Conservation (phyloP, 2,113 vertebrate genomes). For the Cynocephalus volans region DNA sequence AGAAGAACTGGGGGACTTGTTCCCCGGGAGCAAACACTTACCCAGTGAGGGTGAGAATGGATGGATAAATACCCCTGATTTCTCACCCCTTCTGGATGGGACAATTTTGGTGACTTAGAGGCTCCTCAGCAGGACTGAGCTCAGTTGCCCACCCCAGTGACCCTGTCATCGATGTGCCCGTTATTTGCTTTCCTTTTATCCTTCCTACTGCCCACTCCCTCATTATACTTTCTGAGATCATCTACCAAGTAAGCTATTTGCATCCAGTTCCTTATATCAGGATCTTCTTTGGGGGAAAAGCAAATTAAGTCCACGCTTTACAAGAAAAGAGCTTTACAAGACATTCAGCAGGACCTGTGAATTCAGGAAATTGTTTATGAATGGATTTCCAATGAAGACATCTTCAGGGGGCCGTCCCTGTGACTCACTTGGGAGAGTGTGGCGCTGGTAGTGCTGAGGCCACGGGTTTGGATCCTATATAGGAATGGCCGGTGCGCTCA, state of each 20-base stretch:
- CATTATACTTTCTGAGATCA: background rate
- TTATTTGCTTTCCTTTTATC: no score
- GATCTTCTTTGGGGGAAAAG: background rate
- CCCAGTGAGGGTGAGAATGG: background rate
- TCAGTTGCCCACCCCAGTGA: no score
- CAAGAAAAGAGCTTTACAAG: background rate
- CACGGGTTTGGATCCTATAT: no score
- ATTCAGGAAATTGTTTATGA: background rate
- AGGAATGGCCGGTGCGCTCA: no score
- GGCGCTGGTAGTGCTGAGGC: no score
- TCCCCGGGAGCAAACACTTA: background rate
- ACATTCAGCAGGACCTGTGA: background rate
- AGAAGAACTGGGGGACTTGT: background rate
- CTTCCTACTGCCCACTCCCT: background rate
- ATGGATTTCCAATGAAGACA: background rate
- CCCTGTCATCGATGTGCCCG: background rate
- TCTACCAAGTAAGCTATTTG: background rate
- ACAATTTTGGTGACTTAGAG: background rate
- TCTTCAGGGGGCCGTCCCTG: background rate
- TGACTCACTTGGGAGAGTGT: no score
- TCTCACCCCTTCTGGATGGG: background rate
- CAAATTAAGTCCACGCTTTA: background rate
- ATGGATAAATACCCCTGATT: background rate
- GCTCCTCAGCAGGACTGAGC: background rate
- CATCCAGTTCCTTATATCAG: background rate